Conservation (phyloP, 2,113 vertebrate genomes). For the Saccopteryx bilineata region DNA sequence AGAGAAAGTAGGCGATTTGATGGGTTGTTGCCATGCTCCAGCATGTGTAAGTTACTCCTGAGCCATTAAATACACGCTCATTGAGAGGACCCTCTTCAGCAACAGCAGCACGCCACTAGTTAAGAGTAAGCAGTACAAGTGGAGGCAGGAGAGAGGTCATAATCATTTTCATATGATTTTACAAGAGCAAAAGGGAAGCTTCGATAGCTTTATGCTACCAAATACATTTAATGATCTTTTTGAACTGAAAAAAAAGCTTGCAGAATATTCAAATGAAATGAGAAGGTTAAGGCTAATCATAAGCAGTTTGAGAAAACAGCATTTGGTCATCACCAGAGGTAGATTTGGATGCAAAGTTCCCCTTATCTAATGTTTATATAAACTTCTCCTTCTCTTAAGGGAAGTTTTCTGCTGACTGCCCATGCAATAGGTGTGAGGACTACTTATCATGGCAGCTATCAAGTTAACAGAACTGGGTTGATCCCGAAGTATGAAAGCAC, state of each 20-base stretch:
- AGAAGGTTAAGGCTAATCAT: conserved; percentile 44
- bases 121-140: conserved; percentile 71
- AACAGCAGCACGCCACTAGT: conserved; percentile 72
- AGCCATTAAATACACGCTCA: conserved; percentile 78
- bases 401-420: neutral
- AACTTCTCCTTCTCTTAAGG: neutral
- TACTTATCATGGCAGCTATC: neutral
- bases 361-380: neutral
- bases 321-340: neutral
- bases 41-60: conserved; percentile 72
- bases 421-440: neutral
- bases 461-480: neutral
- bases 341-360: neutral
- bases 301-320: conserved; percentile 5
- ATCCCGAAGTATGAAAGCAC: neutral
- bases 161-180: conserved; percentile 84
- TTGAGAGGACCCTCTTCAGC: conserved; percentile 73
- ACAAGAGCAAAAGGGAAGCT: conserved; percentile 72
- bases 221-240: conserved; percentile 68
- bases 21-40: conserved; percentile 48
- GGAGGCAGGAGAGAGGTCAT: conserved; percentile 68
- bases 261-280: conserved; percentile 54
- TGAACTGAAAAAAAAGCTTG: conserved; percentile 20
- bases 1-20: neutral
- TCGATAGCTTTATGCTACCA: conserved; percentile 68